A percentile compares a stretch with the other conserved stretches of the same genome.
phyloP scores from a whole-genome alignment of 2,113 vertebrate species.

The Pseudorectes ferrugineus region DNA sequence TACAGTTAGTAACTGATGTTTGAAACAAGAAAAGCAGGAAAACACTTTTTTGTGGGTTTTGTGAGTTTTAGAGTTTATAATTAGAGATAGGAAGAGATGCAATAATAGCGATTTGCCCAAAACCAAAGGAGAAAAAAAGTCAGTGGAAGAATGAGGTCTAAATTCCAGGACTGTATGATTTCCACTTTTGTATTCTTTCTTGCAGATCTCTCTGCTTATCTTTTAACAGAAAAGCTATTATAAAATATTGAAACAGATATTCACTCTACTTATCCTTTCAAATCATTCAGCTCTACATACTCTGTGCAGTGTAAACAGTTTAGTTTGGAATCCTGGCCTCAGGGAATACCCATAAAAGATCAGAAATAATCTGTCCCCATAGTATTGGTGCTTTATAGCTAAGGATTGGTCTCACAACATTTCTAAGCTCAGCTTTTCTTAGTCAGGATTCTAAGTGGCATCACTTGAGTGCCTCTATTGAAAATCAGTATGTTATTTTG shows the following conservation, averaged over 20 bases:
- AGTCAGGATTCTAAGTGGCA: background rate
- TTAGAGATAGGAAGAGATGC: background rate
- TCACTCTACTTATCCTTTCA: background rate
- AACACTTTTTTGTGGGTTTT: background rate
- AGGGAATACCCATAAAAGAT: background rate
- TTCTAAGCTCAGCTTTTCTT: background rate
- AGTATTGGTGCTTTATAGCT: background rate
- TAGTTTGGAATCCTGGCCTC: background rate
- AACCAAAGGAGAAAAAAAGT: background rate
- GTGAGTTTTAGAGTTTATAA: background rate
- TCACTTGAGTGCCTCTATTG: background rate
- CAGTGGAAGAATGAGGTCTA: background rate
- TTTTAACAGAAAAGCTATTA: slow-evolving; percentile 49
- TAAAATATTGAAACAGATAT: slow-evolving; percentile 30
- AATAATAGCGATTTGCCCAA: background rate
- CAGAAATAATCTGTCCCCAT: background rate
- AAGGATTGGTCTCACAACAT: background rate
- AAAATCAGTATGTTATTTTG: background rate
- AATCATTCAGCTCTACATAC: background rate
- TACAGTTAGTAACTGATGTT: background rate
- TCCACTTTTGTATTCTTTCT: background rate
- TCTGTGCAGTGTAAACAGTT: background rate
- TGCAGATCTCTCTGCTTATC: slow-evolving; percentile 7
- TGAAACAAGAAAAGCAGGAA: background rate
- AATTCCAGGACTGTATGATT: background rate